Percentiles rank a stretch among this genome's conserved stretches.
These are phyloP conservation scores for Leucoraja ocellata DNA, from an alignment of 2,797 vertebrate species.

Conservation along the genomic window DNA sequence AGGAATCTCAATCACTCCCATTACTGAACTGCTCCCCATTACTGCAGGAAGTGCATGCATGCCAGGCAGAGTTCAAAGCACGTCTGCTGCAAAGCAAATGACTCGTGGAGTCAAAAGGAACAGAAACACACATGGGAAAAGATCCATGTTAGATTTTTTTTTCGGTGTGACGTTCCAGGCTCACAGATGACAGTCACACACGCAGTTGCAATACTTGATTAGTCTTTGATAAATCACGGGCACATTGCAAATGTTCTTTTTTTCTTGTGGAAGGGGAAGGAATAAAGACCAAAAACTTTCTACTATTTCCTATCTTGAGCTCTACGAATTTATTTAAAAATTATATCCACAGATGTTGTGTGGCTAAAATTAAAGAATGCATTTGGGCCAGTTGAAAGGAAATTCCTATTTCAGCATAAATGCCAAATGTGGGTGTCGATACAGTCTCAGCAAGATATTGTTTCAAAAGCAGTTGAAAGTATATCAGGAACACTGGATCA, in stretches of 20 bases:
- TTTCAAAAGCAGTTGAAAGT: background rate
- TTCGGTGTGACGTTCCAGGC: background rate
- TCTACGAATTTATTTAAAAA: background rate
- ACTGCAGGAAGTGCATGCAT: conserved; percentile 47
- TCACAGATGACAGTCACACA: background rate
- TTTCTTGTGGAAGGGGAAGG: too few relatives aligned
- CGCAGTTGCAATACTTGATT: background rate
- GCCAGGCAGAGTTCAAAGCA: conserved; percentile 53
- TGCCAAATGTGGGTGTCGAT: background rate
- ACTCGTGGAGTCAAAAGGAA: conserved; percentile 52
- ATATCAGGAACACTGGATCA: background rate
- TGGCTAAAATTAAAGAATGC: background rate
- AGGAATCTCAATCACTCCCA: conserved; percentile 53
- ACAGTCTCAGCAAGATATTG: background rate
- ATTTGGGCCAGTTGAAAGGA: background rate
- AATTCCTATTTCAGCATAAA: background rate
- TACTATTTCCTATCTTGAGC: background rate
- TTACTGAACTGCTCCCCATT: conserved; percentile 52
- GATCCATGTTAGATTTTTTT: background rate
- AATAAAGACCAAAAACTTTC: too few relatives aligned
- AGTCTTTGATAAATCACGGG: background rate
- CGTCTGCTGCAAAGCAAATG: conserved; percentile 52
- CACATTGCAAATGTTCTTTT: background rate
- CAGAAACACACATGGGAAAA: conserved; percentile 41
- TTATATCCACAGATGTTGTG: background rate